A percentile compares a stretch with the other conserved stretches of the same genome.
Conservation (phyloP, 2,113 vertebrate species). For the Cinclus cinclus region DNA sequence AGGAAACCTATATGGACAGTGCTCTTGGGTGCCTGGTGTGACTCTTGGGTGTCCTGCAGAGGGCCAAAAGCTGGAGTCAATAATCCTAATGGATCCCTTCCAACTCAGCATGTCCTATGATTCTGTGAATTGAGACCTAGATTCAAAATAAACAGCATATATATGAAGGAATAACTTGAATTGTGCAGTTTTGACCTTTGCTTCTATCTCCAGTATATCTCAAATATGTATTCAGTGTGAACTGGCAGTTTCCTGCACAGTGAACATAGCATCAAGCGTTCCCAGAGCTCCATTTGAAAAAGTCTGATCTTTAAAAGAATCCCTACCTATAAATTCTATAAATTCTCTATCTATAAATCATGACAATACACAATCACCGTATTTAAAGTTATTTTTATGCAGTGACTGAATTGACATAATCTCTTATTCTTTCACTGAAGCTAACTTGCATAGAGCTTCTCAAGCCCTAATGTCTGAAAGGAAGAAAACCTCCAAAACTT, state of each 20-base stretch:
- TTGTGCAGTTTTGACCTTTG: neutral
- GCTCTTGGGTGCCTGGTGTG: neutral
- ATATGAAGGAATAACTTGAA: neutral
- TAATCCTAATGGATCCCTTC: neutral
- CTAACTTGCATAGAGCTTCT: neutral
- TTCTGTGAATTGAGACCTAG: neutral
- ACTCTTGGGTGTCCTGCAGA: neutral
- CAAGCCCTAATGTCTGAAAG: neutral
- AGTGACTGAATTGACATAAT: neutral
- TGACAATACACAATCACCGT: neutral
- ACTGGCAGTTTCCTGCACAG: neutral
- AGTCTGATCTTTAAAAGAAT: neutral
- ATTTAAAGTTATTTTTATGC: neutral
- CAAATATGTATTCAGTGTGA: neutral
- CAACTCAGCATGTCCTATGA: neutral
- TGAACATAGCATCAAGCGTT: neutral
- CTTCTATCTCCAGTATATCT: neutral
- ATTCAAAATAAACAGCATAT: neutral
- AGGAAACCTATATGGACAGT: neutral
- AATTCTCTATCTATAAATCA: neutral
- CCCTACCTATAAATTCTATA: too few species aligned
- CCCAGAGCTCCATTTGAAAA: neutral
- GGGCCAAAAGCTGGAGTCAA: neutral
- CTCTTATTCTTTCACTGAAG: neutral
- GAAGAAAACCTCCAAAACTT: neutral